Conservation (phyloP, 1,140 invertebrate genomes). For the Leptopilina clavipes region DNA sequence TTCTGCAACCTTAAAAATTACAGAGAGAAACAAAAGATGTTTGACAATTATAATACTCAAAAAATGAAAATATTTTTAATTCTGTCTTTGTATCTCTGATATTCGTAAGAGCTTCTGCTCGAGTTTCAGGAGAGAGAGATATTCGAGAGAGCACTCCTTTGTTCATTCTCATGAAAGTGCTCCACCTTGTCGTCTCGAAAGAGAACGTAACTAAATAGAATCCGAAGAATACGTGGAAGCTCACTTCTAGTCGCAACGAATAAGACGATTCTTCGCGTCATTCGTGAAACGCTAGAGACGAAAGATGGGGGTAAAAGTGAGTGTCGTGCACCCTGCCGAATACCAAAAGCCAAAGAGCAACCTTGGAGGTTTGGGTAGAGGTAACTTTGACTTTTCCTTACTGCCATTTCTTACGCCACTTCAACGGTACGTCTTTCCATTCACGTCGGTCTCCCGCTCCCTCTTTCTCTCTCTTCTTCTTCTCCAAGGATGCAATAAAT, state of each 20-base stretch:
- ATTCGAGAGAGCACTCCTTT: conserved; percentile 5
- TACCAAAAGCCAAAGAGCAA: conserved; percentile 58
- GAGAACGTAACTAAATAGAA: conserved; percentile 66
- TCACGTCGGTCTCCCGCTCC: conserved; percentile 47
- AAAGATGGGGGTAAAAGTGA: conserved; percentile 64
- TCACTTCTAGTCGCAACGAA: conserved; percentile 59
- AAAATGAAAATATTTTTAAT: not conserved
- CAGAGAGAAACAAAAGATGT: no score
- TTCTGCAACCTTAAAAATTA: no score
- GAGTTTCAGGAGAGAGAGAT: not conserved
- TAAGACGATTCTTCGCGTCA: conserved; percentile 70
- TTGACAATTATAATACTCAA: no score
- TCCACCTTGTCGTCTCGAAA: conserved; percentile 37
- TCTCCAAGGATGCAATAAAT: conserved; percentile 56
- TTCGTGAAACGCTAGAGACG: conserved; percentile 50
- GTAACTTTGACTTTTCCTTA: conserved; percentile 48
- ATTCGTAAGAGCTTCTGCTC: not conserved
- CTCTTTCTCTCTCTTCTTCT: conserved; percentile 26
- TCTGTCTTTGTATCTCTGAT: not conserved
- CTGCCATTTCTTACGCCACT: conserved; percentile 52
- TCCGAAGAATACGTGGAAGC: conserved; percentile 58
- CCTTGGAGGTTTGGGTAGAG: conserved; percentile 35
- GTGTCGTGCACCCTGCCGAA: conserved; percentile 61
- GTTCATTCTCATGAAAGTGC: conserved; percentile 26
- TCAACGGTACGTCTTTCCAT: conserved; percentile 51